Percentiles rank a stretch among this genome's conserved stretches.
Conservation (phyloP, 2,888 invertebrate species). For the Elmis aenea region DNA sequence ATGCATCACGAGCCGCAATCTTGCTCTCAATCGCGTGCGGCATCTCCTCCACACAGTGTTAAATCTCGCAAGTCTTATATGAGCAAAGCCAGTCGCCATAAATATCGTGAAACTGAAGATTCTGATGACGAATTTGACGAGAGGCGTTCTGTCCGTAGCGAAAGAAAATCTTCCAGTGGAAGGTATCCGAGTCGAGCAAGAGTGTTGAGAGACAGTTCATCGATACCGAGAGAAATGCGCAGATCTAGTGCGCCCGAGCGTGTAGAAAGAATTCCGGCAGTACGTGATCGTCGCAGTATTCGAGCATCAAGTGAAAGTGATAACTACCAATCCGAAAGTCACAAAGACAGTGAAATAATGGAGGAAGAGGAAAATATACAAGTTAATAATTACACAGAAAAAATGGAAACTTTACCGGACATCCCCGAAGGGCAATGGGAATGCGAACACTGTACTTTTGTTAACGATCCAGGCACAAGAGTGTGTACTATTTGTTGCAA, state of each 20-base stretch:
- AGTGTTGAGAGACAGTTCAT: slow-evolving; percentile 32
- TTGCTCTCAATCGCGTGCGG: slow-evolving; percentile 59
- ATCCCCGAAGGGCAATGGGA: slow-evolving; percentile 66
- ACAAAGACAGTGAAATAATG: slow-evolving; percentile 26
- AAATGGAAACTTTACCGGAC: slow-evolving; percentile 46
- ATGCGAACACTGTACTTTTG: slow-evolving; percentile 86
- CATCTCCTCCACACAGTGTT: slow-evolving; percentile 64
- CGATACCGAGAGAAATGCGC: slow-evolving; percentile 37
- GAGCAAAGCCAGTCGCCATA: slow-evolving; percentile 50
- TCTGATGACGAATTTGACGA: slow-evolving; percentile 47
- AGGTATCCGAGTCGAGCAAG: slow-evolving; percentile 30
- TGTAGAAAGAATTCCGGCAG: slow-evolving; percentile 29
- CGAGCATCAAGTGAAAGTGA: slow-evolving; percentile 36
- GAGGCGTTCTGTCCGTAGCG: slow-evolving; percentile 38
- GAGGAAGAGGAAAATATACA: slow-evolving; percentile 31
- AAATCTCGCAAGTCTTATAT: slow-evolving; percentile 66
- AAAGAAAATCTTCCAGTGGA: slow-evolving; percentile 34
- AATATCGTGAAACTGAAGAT: slow-evolving; percentile 46
- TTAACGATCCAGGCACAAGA: slow-evolving; percentile 72
- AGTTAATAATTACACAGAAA: slow-evolving; percentile 32
- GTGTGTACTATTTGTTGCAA: slow-evolving; percentile 85
- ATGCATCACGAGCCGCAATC: slow-evolving; percentile 53
- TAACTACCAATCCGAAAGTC: slow-evolving; percentile 36
- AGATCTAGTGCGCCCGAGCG: slow-evolving; percentile 30
- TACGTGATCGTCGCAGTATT: slow-evolving; percentile 30